Evolutionary conservation across 92 coral and sea anemone genomes (phyloP).

Genomic region (Phenganax marumi): DNA sequence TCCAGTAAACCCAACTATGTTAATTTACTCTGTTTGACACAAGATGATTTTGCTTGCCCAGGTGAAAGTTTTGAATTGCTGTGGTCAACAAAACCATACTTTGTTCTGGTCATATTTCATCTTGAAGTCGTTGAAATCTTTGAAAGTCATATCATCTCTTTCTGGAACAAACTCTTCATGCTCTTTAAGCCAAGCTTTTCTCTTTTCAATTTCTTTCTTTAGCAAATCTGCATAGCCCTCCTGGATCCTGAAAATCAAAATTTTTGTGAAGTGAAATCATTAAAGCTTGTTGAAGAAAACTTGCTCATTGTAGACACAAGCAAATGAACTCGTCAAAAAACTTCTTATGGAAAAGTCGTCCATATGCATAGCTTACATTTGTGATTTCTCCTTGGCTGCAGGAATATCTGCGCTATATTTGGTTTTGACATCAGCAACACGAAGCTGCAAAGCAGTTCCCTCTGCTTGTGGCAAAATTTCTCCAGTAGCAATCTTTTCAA

Average conservation of each 20-base stretch:
- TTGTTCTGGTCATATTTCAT: constrained; percentile 23
- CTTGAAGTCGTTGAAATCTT: constrained; percentile 36
- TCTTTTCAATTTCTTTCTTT: constrained; percentile 36
- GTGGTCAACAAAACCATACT: neutral
- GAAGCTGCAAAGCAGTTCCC: constrained; percentile 6
- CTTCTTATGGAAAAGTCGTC: neutral
- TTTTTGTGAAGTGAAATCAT: neutral
- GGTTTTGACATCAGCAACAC: constrained; percentile 14
- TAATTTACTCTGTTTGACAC: too few relatives aligned
- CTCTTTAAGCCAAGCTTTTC: constrained; percentile 46
- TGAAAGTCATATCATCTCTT: constrained; percentile 21
- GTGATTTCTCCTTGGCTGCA: constrained; percentile 17
- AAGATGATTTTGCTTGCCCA: neutral
- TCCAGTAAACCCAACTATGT: too few relatives aligned
- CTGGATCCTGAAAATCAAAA: constrained; percentile 17
- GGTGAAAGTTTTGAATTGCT: neutral
- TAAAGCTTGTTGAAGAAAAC: neutral
- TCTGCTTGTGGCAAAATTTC: constrained; percentile 6
- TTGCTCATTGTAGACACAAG: neutral
- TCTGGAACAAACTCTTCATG: constrained; percentile 26
- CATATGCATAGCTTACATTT: constrained; percentile 16
- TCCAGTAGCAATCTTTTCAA: constrained; percentile 11
- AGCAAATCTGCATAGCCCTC: constrained; percentile 29
- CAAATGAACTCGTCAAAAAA: neutral
- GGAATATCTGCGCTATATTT: neutral